These are phyloP conservation scores for Sycophaga agraensis DNA, from an alignment of 1,140 invertebrate species.

Conservation along the genomic window DNA sequence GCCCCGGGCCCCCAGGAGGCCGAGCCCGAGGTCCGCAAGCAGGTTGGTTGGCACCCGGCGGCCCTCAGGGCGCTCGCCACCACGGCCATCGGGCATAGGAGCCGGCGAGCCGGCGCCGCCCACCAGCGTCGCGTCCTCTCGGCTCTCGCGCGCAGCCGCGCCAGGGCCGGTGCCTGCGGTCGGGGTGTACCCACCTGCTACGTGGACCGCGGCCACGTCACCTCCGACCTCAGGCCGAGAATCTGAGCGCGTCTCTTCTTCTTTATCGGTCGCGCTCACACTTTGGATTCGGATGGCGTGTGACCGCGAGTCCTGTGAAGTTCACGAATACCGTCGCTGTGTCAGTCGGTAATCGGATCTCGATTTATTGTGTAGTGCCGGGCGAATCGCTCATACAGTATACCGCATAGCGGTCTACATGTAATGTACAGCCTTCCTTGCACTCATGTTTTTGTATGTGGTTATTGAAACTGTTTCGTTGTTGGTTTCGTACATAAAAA, in stretches of 20 bases:
- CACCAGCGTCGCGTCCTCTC: constrained; percentile 2
- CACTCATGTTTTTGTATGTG: too few species aligned
- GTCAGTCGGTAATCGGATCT: too few species aligned
- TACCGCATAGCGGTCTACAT: too few species aligned
- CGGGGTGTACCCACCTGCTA: background rate
- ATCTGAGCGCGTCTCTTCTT: background rate
- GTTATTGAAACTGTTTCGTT: too few species aligned
- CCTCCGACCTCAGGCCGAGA: constrained; percentile 14
- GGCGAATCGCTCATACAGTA: too few species aligned
- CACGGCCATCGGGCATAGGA: constrained; percentile 1
- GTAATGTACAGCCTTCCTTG: too few species aligned
- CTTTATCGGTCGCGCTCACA: too few species aligned
- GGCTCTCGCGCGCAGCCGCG: background rate
- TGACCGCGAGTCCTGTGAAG: too few species aligned
- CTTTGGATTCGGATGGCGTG: too few species aligned
- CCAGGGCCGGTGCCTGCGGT: background rate
- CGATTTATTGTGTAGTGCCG: too few species aligned
- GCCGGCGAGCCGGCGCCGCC: background rate
- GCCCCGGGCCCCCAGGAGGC: background rate
- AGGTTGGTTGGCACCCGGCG: constrained; percentile 52
- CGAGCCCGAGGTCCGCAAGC: constrained; percentile 52
- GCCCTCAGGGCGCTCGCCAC: constrained; percentile 38
- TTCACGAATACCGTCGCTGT: too few species aligned
- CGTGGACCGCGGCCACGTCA: background rate
- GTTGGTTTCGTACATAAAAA: too few species aligned